These are phyloP conservation scores for Hycleus cichorii DNA, from an alignment of 1,140 invertebrate species.

Conservation along the genomic window DNA sequence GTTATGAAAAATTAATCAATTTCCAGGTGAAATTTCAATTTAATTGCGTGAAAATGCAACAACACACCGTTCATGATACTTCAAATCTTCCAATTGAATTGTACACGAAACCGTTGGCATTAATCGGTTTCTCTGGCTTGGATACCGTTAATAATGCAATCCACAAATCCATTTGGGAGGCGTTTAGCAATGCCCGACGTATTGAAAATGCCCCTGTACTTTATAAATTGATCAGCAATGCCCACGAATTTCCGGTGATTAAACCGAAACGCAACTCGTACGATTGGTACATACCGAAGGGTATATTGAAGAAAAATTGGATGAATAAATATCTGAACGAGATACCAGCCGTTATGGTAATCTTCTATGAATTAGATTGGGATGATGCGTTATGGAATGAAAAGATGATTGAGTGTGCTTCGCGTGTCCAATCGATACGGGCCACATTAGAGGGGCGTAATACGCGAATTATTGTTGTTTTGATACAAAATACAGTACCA, in stretches of 20 bases:
- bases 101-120: constrained; percentile 67
- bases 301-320: constrained; percentile 93
- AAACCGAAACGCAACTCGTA: constrained; percentile 89
- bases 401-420: constrained; percentile 87
- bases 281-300: constrained; percentile 94
- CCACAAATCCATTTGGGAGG: constrained; percentile 88
- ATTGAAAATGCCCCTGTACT: constrained; percentile 75
- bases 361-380: constrained; percentile 97
- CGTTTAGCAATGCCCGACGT: constrained; percentile 73
- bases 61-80: constrained; percentile 17
- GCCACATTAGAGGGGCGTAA: constrained; percentile 64
- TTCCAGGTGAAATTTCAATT: not conserved
- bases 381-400: constrained; percentile 89
- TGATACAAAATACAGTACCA: constrained; percentile 74
- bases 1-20: not conserved
- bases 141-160: constrained; percentile 77
- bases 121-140: constrained; percentile 79
- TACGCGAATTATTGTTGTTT: constrained; percentile 80
- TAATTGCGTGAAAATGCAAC: not conserved
- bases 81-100: constrained; percentile 67
- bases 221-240: constrained; percentile 71
- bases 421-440: constrained; percentile 65
- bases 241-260: constrained; percentile 80
- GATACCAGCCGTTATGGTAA: constrained; percentile 85
- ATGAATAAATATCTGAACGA: constrained; percentile 87